Evolutionary conservation across 2,113 vertebrate genomes (phyloP).

Genomic region (Carassius gibelio): DNA sequence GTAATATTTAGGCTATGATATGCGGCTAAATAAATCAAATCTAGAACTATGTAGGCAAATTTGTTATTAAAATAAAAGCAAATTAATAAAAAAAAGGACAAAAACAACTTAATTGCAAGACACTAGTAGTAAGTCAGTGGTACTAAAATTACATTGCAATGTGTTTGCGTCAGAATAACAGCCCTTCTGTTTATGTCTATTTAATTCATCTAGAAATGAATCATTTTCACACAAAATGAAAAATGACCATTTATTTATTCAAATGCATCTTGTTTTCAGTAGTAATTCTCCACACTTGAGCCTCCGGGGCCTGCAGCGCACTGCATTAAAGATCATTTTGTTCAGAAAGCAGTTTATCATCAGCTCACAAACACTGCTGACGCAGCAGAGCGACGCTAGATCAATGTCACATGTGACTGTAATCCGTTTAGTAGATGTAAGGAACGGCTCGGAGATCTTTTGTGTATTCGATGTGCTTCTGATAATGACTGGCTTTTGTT

Average conservation of each 20-base stretch:
- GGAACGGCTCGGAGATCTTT: too few relatives aligned
- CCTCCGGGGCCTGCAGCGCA: constrained; percentile 51
- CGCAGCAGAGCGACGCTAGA: constrained; percentile 8
- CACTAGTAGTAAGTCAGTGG: not conserved
- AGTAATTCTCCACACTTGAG: constrained; percentile 58
- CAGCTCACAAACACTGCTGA: constrained; percentile 38
- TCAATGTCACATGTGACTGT: not conserved
- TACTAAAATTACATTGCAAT: too few relatives aligned
- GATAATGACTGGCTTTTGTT: too few relatives aligned
- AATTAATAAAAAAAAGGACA: not conserved
- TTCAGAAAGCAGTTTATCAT: constrained; percentile 36
- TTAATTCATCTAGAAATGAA: not conserved
- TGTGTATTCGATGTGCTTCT: too few relatives aligned
- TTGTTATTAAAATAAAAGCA: not conserved
- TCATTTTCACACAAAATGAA: not conserved
- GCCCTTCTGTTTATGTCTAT: not conserved
- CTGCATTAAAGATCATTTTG: constrained; percentile 57
- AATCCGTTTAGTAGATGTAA: not conserved
- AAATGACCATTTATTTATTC: not conserved
- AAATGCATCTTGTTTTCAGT: constrained; percentile 54
- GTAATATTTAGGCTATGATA: too few relatives aligned
- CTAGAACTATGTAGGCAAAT: too few relatives aligned
- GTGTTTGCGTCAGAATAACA: too few relatives aligned
- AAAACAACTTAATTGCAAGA: too few relatives aligned
- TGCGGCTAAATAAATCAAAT: too few relatives aligned